Conservation (phyloP, 1,140 invertebrate species). For the Heterodera schachtii region DNA sequence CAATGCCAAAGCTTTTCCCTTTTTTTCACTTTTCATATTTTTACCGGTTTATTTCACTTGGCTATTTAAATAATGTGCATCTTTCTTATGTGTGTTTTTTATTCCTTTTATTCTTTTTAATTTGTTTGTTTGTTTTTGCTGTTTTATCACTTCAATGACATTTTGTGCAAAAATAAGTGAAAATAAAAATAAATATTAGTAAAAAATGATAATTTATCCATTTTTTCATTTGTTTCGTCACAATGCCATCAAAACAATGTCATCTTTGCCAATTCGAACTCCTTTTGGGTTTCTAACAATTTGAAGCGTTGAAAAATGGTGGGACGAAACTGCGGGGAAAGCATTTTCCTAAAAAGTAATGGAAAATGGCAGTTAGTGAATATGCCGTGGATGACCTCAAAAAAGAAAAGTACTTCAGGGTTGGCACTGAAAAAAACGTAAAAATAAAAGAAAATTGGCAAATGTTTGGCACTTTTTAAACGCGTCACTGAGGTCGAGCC, state of each 20-base stretch:
- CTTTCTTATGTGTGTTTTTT: no score
- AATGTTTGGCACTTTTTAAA: constrained; percentile 12
- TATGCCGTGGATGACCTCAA: constrained; percentile 2
- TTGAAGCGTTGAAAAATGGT: not conserved
- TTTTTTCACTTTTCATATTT: no score
- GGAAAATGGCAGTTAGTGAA: no score
- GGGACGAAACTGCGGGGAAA: constrained; percentile 12
- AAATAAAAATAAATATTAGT: no score
- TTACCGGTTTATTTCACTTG: no score
- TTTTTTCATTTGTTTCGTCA: not conserved
- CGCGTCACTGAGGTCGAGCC: constrained; percentile 38
- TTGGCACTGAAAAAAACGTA: not conserved
- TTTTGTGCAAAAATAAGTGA: no score
- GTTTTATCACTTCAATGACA: no score
- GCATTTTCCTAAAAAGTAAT: constrained; percentile 31
- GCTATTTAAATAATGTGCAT: no score
- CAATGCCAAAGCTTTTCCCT: no score
- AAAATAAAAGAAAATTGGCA: constrained; percentile 10
- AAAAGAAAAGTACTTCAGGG: constrained; percentile 25
- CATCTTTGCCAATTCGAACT: constrained; percentile 14
- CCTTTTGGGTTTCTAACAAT: constrained; percentile 19
- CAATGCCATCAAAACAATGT: constrained; percentile 11
- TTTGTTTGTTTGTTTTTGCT: no score
- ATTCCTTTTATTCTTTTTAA: no score
- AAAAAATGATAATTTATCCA: no score